These are phyloP conservation scores for Alsophila aescularia DNA, from an alignment of 2,888 invertebrate species.

Conservation along the genomic window DNA sequence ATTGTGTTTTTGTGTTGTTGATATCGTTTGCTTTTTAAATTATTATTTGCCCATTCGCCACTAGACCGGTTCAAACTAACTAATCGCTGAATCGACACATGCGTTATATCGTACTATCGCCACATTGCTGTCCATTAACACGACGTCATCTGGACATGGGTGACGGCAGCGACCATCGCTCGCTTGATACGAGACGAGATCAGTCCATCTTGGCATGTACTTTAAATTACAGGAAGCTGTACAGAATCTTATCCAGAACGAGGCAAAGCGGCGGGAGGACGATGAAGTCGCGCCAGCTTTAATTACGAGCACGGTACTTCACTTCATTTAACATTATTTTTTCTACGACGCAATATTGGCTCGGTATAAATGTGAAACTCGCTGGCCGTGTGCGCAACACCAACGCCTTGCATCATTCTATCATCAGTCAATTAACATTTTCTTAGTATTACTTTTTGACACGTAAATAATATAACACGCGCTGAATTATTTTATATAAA, in stretches of 20 bases:
- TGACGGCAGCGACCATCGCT: neutral
- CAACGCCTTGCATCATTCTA: slow-evolving; percentile 26
- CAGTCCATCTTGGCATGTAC: slow-evolving; percentile 69
- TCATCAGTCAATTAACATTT: neutral
- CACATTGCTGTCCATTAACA: slow-evolving; percentile 11
- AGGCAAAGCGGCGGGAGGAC: slow-evolving; percentile 64
- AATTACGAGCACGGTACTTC: slow-evolving; percentile 64
- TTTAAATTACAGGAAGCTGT: slow-evolving; percentile 74
- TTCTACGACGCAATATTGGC: slow-evolving; percentile 1
- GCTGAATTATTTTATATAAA: neutral
- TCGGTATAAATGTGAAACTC: neutral
- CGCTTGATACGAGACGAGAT: slow-evolving; percentile 13
- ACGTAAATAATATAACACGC: neutral
- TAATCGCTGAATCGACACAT: slow-evolving; percentile 15
- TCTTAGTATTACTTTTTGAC: neutral
- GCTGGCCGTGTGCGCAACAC: slow-evolving; percentile 22
- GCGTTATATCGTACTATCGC: slow-evolving; percentile 12
- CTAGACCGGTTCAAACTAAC: slow-evolving; percentile 24
- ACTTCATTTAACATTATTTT: neutral
- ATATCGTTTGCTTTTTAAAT: slow-evolving; percentile 58
- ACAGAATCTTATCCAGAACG: slow-evolving; percentile 66
- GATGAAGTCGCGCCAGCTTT: slow-evolving; percentile 57
- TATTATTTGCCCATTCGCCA: slow-evolving; percentile 54
- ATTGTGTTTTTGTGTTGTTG: slow-evolving; percentile 31
- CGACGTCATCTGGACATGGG: neutral